phyloP scores from a whole-genome alignment of 2,797 vertebrate species.

The Oryzias dopingdopingensis region DNA sequence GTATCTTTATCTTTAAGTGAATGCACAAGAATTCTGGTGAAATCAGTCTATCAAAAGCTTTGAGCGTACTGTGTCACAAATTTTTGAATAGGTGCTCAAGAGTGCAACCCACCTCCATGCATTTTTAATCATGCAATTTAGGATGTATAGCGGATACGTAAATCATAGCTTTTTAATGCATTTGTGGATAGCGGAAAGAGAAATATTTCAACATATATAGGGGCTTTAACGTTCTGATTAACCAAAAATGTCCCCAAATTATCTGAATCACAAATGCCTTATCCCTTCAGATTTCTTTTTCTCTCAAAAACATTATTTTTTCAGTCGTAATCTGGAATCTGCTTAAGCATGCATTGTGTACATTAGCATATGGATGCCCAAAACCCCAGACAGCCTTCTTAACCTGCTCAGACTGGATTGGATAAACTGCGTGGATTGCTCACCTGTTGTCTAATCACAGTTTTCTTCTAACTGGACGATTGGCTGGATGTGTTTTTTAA shows the following conservation, averaged over 20 bases:
- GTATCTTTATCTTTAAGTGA: neutral
- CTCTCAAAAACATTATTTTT: slow-evolving; percentile 34
- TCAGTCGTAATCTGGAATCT: slow-evolving; percentile 45
- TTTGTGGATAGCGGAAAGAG: slow-evolving; percentile 44
- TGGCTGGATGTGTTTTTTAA: slow-evolving; percentile 55
- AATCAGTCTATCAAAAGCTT: slow-evolving; percentile 29
- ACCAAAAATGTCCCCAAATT: slow-evolving; percentile 22
- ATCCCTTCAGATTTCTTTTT: neutral
- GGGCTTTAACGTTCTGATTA: slow-evolving; percentile 11
- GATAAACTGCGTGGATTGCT: slow-evolving; percentile 31
- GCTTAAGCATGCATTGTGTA: slow-evolving; percentile 60
- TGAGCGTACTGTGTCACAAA: slow-evolving; percentile 35
- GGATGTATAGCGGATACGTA: slow-evolving; percentile 53
- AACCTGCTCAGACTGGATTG: slow-evolving; percentile 50
- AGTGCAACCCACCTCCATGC: slow-evolving; percentile 58
- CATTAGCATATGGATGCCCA: slow-evolving; percentile 57
- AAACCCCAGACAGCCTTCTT: slow-evolving; percentile 29
- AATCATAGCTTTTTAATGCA: slow-evolving; percentile 67
- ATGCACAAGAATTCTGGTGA: slow-evolving; percentile 2
- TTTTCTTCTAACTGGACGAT: slow-evolving; percentile 52
- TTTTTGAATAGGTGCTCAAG: slow-evolving; percentile 68
- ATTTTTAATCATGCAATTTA: slow-evolving; percentile 47
- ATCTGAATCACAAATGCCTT: neutral
- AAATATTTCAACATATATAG: slow-evolving; percentile 45
- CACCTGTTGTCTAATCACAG: slow-evolving; percentile 57